phyloP scores from a whole-genome alignment of 2,888 invertebrate species.

The Clepsis dumicolana region DNA sequence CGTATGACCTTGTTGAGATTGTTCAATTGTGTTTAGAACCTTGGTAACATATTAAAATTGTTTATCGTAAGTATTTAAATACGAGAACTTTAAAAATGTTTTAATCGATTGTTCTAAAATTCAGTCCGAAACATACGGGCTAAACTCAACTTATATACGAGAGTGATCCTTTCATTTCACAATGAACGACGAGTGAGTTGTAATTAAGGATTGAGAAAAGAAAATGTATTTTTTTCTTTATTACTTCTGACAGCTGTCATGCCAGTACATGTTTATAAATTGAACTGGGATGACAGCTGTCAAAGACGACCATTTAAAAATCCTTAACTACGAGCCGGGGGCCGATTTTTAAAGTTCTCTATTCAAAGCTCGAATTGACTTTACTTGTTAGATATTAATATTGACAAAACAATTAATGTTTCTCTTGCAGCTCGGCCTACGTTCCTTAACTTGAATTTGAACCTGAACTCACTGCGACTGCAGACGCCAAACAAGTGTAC shows the following conservation, averaged over 20 bases:
- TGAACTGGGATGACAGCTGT: neutral
- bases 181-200: neutral
- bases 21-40: slow-evolving; percentile 44
- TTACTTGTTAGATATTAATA: slow-evolving; percentile 44
- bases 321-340: too few species aligned
- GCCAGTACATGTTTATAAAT: neutral
- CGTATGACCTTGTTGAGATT: slow-evolving; percentile 42
- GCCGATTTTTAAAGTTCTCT: slow-evolving; percentile 34
- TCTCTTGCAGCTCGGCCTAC: slow-evolving; percentile 98
- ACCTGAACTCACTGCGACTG: slow-evolving; percentile 95
- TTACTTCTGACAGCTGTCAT: neutral
- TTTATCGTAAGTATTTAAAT: slow-evolving; percentile 24
- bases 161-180: too few species aligned
- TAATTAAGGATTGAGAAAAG: too few species aligned
- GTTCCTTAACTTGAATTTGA: slow-evolving; percentile 98
- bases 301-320: too few species aligned
- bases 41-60: slow-evolving; percentile 21
- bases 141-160: too few species aligned
- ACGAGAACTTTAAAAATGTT: slow-evolving; percentile 42
- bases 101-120: neutral
- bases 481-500: slow-evolving; percentile 96
- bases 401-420: slow-evolving; percentile 67
- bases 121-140: too few species aligned
- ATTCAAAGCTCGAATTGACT: neutral
- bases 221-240: too few species aligned